Percentiles rank a stretch among this genome's conserved stretches.
These are phyloP conservation scores for Premnoplex brunnescens DNA, from an alignment of 2,797 vertebrate species.

Conservation along the genomic window DNA sequence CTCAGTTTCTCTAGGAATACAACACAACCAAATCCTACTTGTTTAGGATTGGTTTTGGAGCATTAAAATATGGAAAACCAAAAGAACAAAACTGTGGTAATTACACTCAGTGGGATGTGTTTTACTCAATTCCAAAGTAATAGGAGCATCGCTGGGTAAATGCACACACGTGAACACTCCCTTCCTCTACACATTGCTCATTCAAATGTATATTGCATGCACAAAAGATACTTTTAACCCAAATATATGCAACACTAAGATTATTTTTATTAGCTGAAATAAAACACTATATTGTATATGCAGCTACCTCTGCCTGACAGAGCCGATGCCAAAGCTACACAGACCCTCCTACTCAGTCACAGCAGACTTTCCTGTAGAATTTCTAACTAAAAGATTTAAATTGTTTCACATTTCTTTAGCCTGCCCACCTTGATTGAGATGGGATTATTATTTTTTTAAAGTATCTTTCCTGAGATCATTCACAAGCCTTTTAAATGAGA, in stretches of 20 bases:
- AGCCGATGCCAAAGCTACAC: background rate
- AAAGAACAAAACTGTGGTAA: background rate
- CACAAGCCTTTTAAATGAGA: conserved; percentile 26
- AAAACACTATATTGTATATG: background rate
- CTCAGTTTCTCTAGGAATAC: background rate
- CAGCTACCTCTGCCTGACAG: background rate
- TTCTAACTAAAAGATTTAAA: background rate
- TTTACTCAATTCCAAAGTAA: background rate
- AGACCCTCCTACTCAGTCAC: background rate
- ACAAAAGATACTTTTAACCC: background rate
- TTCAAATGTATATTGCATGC: background rate
- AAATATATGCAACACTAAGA: background rate
- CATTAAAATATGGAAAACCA: background rate
- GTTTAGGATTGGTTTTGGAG: background rate
- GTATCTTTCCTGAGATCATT: background rate
- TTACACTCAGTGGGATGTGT: background rate
- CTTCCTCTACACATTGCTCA: background rate
- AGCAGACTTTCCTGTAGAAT: background rate
- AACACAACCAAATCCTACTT: background rate
- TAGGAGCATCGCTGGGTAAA: background rate
- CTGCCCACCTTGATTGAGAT: background rate
- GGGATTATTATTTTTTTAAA: background rate
- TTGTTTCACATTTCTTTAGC: background rate
- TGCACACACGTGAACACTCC: background rate
- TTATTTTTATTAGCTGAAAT: background rate